These are phyloP conservation scores for Tauraco erythrolophus DNA, from an alignment of 2,113 vertebrate genomes.

Conservation along the genomic window DNA sequence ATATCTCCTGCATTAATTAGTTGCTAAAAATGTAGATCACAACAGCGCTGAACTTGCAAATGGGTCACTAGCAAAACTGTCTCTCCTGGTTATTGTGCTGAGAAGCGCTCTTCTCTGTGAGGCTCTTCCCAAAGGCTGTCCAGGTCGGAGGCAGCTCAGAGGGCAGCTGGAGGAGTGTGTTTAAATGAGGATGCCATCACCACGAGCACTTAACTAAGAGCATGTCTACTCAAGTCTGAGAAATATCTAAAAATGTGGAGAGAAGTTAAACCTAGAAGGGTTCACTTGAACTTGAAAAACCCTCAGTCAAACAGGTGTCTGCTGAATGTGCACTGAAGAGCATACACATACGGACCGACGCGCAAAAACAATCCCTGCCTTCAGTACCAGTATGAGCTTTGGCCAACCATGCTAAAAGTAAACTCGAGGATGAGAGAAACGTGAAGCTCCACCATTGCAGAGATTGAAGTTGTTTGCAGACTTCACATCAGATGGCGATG, in stretches of 20 bases:
- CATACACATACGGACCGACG: not conserved
- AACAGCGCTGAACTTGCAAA: not conserved
- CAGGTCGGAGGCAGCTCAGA: not conserved
- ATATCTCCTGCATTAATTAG: slow-evolving; percentile 2
- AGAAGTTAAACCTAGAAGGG: not conserved
- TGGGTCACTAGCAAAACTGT: not conserved
- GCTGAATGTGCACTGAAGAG: not conserved
- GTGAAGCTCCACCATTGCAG: not conserved
- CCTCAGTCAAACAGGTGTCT: not conserved
- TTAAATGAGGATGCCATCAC: not conserved
- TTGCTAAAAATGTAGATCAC: not conserved
- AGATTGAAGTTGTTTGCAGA: not conserved
- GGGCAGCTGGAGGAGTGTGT: not conserved
- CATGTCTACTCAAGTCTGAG: not conserved
- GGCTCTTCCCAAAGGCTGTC: not conserved
- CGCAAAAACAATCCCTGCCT: not conserved
- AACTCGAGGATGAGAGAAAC: not conserved
- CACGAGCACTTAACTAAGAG: not conserved
- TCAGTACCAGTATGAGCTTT: not conserved
- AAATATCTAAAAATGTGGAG: not conserved
- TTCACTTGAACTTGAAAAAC: not conserved
- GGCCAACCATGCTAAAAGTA: not conserved
- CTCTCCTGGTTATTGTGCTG: not conserved
- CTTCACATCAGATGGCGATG: not conserved
- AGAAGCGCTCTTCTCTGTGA: not conserved